Base-by-base conservation (phyloP, 2,888 invertebrate species). In the Spatulosminthurus flaviceps region DNA sequence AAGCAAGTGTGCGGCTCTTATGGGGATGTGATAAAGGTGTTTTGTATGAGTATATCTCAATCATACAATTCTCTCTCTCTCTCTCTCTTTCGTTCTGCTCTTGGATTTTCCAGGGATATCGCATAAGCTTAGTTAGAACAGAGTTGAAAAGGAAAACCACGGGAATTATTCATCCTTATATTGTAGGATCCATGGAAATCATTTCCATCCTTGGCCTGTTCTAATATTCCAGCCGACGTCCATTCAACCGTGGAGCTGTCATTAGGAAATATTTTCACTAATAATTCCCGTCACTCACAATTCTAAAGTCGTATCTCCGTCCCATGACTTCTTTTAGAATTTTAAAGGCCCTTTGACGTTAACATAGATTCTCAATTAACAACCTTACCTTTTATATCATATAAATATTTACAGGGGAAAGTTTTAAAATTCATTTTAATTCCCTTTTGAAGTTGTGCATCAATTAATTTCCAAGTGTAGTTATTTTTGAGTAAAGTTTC, bases 101-200 rank as follows among this genome's bases (percentile, higher is more conserved):
- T n/a, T 1, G n/a, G 19, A 13, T 51, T 51, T 51, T 51, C 51
- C 51, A 16, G 16, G n/a, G 19, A 51, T 51, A 51, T 51, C 51
- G n/a, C n/a, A n/a, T n/a, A n/a, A n/a, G 51, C 51, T 64, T 24
- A n/a, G n/a, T n/a, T n/a, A n/a, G 64, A 24, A 24, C 24, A 22
- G 26, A 26, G 7, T 64, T 9, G 26, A 69, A 19, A 41, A 22
- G 60, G 70, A 77, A 77, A 77, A 77, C 70, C 69, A 24, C 69
- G 26, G 70, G 51, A 77, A 77, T 77, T 67, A 77, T 67, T 77
- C 79, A 79, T 77, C 76, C 70, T 34, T n/a, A n/a, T n/a, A n/a
- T n/a, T n/a, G n/a, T 75, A 21, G 67, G 51, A 79, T 81, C 42
- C 75, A 79, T 81, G 79, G 78, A 81, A 79, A 80, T 81, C 60